Evolutionary conservation across 2,113 vertebrate species (phyloP).

Genomic region (Lagopus leucura): DNA sequence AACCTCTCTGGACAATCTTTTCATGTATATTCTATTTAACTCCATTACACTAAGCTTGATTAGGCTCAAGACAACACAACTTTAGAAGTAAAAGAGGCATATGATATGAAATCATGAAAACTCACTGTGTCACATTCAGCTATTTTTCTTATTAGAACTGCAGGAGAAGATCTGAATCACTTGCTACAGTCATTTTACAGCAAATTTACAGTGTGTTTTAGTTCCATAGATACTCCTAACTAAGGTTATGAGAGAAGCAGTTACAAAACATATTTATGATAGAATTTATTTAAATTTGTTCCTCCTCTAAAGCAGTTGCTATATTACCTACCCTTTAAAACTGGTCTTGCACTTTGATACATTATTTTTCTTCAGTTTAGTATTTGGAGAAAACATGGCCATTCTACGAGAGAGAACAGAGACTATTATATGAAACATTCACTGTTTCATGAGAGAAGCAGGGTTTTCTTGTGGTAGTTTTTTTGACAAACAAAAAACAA

Average conservation of each 20-base stretch:
- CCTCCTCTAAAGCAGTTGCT: neutral
- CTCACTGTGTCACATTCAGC: neutral
- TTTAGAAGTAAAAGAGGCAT: neutral
- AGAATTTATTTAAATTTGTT: neutral
- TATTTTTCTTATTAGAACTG: neutral
- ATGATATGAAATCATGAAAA: neutral
- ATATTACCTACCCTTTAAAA: conserved; percentile 71
- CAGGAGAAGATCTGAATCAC: neutral
- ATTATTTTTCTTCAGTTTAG: conserved; percentile 71
- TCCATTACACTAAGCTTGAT: neutral
- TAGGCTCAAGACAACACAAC: neutral
- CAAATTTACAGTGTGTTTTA: neutral
- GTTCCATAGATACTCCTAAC: neutral
- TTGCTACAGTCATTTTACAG: neutral
- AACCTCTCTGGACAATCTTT: neutral
- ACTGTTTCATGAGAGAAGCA: neutral
- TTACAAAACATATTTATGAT: neutral
- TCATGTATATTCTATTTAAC: neutral
- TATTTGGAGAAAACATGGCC: conserved; percentile 83
- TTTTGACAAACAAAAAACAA: neutral
- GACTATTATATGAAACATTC: neutral
- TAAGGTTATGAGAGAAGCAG: neutral
- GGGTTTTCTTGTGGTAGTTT: neutral
- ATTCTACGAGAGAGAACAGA: conserved; percentile 67
- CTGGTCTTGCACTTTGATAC: conserved; percentile 44